Evolutionary conservation across 2,797 vertebrate genomes (phyloP), one percentile per base, ranked within the genome.

Genomic region (Agapornis canus): DNA sequence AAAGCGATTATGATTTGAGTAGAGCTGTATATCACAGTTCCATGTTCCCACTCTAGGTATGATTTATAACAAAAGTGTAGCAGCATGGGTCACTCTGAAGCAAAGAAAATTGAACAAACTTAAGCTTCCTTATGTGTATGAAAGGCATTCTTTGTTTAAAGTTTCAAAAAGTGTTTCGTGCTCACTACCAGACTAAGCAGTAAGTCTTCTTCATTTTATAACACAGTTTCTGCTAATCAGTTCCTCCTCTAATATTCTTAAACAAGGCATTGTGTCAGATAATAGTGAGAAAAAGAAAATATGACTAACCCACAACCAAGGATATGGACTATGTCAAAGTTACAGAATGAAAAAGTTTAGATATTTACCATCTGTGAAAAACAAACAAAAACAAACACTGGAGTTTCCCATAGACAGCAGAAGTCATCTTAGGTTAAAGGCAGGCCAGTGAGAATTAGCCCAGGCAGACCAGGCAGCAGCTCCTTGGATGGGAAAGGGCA

Each of bases 21-120:
- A 95, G 94, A 95, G 91, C 95, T 95, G 66, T 73, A 60, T 76
- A 86, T 95, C 92, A 96, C 91, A 94, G 93, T 85, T 90, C 79
- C 54, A 83, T 96, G 78, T 90, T 94, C 59, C 93, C 89, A 72
- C 90, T 95, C 80, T 93, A 88, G 94, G 69, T 95, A 86, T 72
- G 94, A 96, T 96, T 96, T 97, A 77, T 94, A 92, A 98, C 94
- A 97, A 97, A 97, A 95, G 95, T 15, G 1, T 70, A 97, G 51
- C 97, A 97, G 96, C 92, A 82, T 89, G 96, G 66, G 78, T 95
- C 76, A 88, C 89, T 90, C 61, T 91, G 59, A 32, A 68, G 71
- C 25, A 63, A 82, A 85, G 66, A 71, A 92, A 84, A 91, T 6
- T 1, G 12, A 94, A 7, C 52, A 95, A 79, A 37, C 75, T 66